A percentile compares a stretch with the other conserved stretches of the same genome.
phyloP scores from a whole-genome alignment of 2,113 vertebrate species.

The Asarcornis scutulata region DNA sequence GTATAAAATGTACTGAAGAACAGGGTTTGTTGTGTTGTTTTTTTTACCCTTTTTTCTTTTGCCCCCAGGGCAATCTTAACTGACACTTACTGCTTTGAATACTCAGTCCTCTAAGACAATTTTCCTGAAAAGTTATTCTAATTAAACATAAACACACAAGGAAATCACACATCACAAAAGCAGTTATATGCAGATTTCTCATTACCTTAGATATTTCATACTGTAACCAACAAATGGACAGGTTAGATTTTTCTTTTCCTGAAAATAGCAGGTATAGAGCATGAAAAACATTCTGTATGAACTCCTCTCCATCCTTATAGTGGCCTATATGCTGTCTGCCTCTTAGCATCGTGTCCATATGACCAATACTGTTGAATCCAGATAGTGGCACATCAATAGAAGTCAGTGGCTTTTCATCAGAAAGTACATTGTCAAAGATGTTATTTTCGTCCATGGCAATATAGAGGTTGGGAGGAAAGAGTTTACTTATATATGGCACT shows the following conservation, averaged over 20 bases:
- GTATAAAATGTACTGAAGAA: neutral
- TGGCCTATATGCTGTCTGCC: constrained; percentile 77
- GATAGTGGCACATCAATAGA: constrained; percentile 61
- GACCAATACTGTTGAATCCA: constrained; percentile 83
- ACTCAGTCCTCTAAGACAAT: neutral
- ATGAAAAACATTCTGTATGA: constrained; percentile 85
- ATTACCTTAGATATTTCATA: constrained; percentile 93
- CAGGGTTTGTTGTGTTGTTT: neutral
- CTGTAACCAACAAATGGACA: constrained; percentile 86
- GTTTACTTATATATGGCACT: constrained; percentile 77
- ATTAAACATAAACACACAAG: neutral
- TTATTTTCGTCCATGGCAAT: constrained; percentile 85
- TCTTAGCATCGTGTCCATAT: constrained; percentile 78
- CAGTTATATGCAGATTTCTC: neutral
- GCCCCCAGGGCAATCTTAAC: neutral
- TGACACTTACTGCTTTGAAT: neutral
- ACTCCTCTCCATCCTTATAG: constrained; percentile 87
- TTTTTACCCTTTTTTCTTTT: neutral
- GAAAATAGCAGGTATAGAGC: constrained; percentile 80
- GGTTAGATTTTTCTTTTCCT: constrained; percentile 74
- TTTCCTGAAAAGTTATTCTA: neutral
- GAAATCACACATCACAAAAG: neutral
- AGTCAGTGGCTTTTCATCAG: constrained; percentile 80
- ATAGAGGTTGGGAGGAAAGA: constrained; percentile 74
- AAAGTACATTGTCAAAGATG: constrained; percentile 74